phyloP scores from a whole-genome alignment of 37 sponge, comb jelly and placozoan species.

The Halisarca cf. caerulea region DNA sequence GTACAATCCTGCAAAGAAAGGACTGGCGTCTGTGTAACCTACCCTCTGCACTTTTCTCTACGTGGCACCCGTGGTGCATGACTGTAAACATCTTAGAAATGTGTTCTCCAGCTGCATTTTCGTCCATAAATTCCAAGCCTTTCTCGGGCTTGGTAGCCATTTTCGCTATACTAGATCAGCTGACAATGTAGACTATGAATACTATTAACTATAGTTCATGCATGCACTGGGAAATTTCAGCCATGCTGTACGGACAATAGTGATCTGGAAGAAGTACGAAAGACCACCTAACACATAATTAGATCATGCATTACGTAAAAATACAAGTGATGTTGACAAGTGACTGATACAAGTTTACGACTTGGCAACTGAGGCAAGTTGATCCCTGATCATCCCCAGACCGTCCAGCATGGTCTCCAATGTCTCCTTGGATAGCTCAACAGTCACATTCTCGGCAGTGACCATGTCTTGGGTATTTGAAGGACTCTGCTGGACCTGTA shows the following conservation, averaged over 20 bases:
- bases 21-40: too few species aligned
- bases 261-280: too few species aligned
- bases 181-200: too few species aligned
- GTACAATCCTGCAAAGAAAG: neutral
- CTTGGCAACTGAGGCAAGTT: conserved; percentile 89
- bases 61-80: conserved; percentile 16
- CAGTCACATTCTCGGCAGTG: conserved; percentile 46
- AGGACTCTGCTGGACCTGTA: conserved; percentile 51
- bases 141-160: too few species aligned
- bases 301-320: conserved; percentile 1
- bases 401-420: conserved; percentile 94
- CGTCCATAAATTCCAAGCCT: neutral
- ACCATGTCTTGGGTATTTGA: conserved; percentile 36
- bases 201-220: too few species aligned
- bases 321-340: neutral
- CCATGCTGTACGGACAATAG: too few species aligned
- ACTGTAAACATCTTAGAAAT: neutral
- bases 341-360: neutral
- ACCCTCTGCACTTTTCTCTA: conserved; percentile 39
- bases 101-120: conserved; percentile 20
- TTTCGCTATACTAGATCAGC: too few species aligned
- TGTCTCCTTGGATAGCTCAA: conserved; percentile 87
- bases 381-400: conserved; percentile 87
- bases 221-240: too few species aligned
- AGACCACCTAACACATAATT: neutral